Evolutionary conservation across 2,888 invertebrate genomes (phyloP).

Genomic region (Cenopis cana): DNA sequence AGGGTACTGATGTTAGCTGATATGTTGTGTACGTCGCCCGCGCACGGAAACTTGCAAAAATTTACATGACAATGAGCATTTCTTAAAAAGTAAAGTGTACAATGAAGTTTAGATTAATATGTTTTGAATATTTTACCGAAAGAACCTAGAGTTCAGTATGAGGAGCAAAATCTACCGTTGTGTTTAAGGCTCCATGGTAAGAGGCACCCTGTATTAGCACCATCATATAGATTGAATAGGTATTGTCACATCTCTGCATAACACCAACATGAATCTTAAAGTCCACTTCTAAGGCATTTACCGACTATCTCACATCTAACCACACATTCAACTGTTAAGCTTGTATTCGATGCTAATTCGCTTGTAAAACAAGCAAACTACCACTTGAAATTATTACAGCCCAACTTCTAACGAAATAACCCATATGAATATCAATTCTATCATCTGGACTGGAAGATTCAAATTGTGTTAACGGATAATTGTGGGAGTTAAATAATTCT

Average conservation of each 20-base stretch:
- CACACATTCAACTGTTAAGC: slow-evolving; percentile 13
- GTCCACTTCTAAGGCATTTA: neutral
- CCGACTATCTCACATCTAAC: slow-evolving; percentile 9
- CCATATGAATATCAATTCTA: neutral
- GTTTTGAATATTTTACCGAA: no score
- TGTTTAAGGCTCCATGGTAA: no score
- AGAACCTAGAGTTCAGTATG: no score
- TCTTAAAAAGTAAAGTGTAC: no score
- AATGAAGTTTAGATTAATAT: no score
- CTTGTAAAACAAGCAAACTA: slow-evolving; percentile 21
- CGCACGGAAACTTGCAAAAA: no score
- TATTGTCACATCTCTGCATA: neutral
- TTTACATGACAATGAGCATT: no score
- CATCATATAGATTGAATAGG: no score
- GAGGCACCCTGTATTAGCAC: no score
- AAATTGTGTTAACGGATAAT: neutral
- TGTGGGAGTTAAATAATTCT: neutral
- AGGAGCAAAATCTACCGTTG: no score
- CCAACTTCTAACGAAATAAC: neutral
- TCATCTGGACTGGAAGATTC: neutral
- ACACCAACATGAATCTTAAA: neutral
- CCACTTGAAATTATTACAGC: slow-evolving; percentile 7
- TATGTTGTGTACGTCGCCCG: no score
- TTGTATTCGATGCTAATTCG: slow-evolving; percentile 21
- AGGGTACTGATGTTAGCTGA: no score